These are phyloP conservation scores for Oncopodura yosiiana DNA, from an alignment of 1,140 invertebrate genomes.

Conservation along the genomic window DNA sequence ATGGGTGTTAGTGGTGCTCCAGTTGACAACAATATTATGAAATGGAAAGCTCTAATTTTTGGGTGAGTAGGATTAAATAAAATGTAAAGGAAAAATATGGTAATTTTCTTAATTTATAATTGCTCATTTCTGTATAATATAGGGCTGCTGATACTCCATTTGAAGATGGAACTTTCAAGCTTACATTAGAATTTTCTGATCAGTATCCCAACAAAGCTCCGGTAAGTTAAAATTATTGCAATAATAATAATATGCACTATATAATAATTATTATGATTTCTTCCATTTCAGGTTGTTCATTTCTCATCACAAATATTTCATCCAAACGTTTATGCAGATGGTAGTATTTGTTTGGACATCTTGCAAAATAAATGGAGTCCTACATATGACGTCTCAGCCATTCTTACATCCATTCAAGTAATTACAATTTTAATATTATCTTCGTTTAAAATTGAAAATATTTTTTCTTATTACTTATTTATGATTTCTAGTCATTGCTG, in stretches of 20 bases:
- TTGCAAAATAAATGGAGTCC: slow-evolving; percentile 94
- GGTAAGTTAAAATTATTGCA: no score
- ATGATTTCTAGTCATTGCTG: slow-evolving; percentile 71
- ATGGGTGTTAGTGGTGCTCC: slow-evolving; percentile 96
- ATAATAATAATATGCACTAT: no score
- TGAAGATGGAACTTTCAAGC: slow-evolving; percentile 98
- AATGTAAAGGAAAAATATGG: neutral
- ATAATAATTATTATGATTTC: no score
- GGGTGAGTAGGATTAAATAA: slow-evolving; percentile 42
- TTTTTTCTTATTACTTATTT: slow-evolving; percentile 33
- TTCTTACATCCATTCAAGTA: slow-evolving; percentile 23
- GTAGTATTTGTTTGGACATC: slow-evolving; percentile 98
- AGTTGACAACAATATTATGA: slow-evolving; percentile 98
- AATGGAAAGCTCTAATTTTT: slow-evolving; percentile 99
- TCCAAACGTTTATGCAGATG: slow-evolving; percentile 99
- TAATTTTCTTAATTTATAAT: neutral
- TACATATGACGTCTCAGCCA: slow-evolving; percentile 19
- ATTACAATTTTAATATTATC: neutral
- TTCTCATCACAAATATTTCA: slow-evolving; percentile 99
- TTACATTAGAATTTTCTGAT: slow-evolving; percentile 98
- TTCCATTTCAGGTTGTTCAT: no score
- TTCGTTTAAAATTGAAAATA: no score
- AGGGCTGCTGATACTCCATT: slow-evolving; percentile 94
- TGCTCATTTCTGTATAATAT: neutral
- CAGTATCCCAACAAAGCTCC: slow-evolving; percentile 99